Evolutionary conservation across 2,888 invertebrate genomes (phyloP), one percentile per base, ranked within the genome.

Genomic region (Drosophila lacicola): DNA sequence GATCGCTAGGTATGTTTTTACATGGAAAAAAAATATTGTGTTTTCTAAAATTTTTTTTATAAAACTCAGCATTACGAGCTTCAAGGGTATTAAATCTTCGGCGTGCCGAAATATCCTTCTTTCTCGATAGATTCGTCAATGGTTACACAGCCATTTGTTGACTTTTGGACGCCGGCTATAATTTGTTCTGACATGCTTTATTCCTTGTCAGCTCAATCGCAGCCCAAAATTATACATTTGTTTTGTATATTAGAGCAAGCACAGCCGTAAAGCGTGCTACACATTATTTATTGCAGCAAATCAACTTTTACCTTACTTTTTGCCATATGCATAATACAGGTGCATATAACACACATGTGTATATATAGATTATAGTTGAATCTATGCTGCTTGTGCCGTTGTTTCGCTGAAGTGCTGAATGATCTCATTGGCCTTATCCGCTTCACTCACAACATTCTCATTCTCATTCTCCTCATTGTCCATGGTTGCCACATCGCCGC

Each of bases 351-450:
- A 29, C 8, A 57, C 6, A 37, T 19, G 17, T 42, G 11, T 25
- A 36, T 36, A 29, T 46, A 36, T 39, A 13, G 3, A 5, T 36
- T n/a, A 14, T 9, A 25, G n/a, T 42, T 13, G 2, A 6, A 51
- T 9, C 25, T 51, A 64, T 14, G n/a, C n/a, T 39, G 47, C 8
- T 29, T 29, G 8, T 34, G 50, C 21, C 17, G 45, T 11, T 2
- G 45, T 17, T 8, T 56, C 55, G 46, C 33, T 71, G 6, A 68
- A 64, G 8, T 53, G 54, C 63, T 66, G 72, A n/a, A 74, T 61
- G 25, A 83, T 49, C 21, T 67, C 81, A 8, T 76, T 64, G 44
- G 64, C 44, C 25, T 58, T 68, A 3, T 54, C 60, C 3, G 36
- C 9, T 6, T 13, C 65, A 13, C 29, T 69, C 3, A 29, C 17